A percentile compares a stretch with the other conserved stretches of the same genome.
Conservation (phyloP, 2,888 invertebrate genomes). For the Aporophyla lueneburgensis region DNA sequence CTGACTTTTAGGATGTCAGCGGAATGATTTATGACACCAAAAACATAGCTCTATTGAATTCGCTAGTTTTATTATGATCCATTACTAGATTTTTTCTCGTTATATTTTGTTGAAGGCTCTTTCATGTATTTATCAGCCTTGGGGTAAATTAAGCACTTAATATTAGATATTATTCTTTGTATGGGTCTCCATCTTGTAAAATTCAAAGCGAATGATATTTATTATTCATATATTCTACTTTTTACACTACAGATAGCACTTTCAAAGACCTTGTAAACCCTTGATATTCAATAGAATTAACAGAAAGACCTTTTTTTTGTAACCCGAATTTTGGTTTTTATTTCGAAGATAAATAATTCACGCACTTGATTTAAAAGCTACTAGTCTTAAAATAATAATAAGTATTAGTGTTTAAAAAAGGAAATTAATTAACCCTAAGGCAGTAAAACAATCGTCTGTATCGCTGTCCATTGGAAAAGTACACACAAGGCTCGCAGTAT, state of each 20-base stretch:
- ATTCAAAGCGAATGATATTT: background rate
- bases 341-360: no score
- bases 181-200: background rate
- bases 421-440: no score
- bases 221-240: background rate
- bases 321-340: no score
- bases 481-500: no score
- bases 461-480: no score
- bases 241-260: background rate
- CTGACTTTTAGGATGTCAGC: constrained; percentile 27
- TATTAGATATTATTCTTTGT: background rate
- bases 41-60: constrained; percentile 32
- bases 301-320: background rate
- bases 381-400: no score
- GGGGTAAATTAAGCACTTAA: constrained; percentile 5
- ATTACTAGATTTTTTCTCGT: constrained; percentile 36
- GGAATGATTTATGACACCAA: constrained; percentile 30
- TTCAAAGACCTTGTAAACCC: background rate
- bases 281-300: background rate
- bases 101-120: constrained; percentile 24
- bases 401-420: no score
- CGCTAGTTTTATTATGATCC: constrained; percentile 35
- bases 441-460: no score
- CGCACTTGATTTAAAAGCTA: no score
- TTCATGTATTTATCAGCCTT: background rate